Conservation (phyloP, 2,888 invertebrate genomes). For the Andrena haemorrhoa region DNA sequence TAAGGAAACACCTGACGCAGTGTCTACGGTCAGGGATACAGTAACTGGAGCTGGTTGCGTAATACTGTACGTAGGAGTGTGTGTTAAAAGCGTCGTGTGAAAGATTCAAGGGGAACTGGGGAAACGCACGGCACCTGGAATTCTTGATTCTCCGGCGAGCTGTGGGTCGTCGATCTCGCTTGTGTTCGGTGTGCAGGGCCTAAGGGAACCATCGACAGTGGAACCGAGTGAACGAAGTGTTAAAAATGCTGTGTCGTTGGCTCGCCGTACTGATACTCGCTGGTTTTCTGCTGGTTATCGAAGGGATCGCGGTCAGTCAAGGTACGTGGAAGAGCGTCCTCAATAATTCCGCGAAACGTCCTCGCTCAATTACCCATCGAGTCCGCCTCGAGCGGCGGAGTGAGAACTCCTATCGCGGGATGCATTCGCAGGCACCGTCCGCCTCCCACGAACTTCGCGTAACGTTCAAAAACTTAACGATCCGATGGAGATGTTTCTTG, state of each 20-base stretch:
- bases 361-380: conserved; percentile 12
- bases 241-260: conserved; percentile 81
- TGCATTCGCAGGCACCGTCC: conserved; percentile 39
- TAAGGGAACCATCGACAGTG: conserved; percentile 47
- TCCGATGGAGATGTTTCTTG: conserved; percentile 3
- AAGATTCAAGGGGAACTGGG: neutral
- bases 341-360: conserved; percentile 38
- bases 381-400: neutral
- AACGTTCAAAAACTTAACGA: conserved; percentile 15
- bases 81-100: neutral
- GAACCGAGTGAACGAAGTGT: conserved; percentile 70
- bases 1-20: neutral
- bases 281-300: conserved; percentile 78
- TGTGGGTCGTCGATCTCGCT: neutral
- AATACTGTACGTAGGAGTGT: conserved; percentile 7
- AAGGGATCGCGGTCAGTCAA: conserved; percentile 77
- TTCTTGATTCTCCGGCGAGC: conserved; percentile 6
- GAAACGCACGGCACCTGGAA: neutral
- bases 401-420: conserved; percentile 4
- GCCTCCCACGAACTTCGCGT: conserved; percentile 11
- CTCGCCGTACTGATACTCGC: conserved; percentile 71
- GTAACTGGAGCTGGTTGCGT: conserved; percentile 18
- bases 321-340: conserved; percentile 68
- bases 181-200: conserved; percentile 5
- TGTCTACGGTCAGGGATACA: neutral